Evolutionary conservation across 2,888 invertebrate genomes (phyloP).

Genomic region (Danaus chrysippus): DNA sequence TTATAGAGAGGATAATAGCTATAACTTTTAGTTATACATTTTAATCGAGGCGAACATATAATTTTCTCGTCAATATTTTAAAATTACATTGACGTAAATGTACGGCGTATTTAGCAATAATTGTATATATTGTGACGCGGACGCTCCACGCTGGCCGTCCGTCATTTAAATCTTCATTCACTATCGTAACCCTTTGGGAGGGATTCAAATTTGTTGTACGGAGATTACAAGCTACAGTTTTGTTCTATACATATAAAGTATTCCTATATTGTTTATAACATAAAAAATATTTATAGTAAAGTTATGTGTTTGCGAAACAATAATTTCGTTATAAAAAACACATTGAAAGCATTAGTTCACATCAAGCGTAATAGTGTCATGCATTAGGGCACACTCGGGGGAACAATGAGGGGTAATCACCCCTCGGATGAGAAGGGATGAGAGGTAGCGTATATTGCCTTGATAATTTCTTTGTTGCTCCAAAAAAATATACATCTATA

Average conservation of each 20-base stretch:
- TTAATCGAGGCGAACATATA: no score
- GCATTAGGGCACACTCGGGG: conserved; percentile 65
- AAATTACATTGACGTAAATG: conserved; percentile 13
- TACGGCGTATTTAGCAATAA: conserved; percentile 26
- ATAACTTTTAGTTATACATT: no score
- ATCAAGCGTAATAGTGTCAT: conserved; percentile 69
- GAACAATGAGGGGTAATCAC: conserved; percentile 74
- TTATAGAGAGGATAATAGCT: no score
- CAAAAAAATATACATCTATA: neutral
- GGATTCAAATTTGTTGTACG: conserved; percentile 7
- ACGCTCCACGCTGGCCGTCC: conserved; percentile 19
- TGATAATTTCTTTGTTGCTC: conserved; percentile 5
- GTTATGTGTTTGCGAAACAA: conserved; percentile 29
- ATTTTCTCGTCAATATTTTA: neutral
- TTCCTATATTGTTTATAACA: neutral
- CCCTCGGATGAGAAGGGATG: conserved; percentile 41
- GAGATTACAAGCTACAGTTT: neutral
- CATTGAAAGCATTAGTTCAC: conserved; percentile 58
- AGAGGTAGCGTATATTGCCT: conserved; percentile 25
- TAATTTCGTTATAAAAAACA: conserved; percentile 55
- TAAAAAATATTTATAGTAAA: neutral
- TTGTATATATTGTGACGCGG: conserved; percentile 27
- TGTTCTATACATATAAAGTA: neutral
- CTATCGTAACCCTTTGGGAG: conserved; percentile 22
- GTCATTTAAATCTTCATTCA: conserved; percentile 30